Evolutionary conservation across 2,797 vertebrate genomes (phyloP), one percentile per base, ranked within the genome.

Genomic region (Hipposideros larvatus): DNA sequence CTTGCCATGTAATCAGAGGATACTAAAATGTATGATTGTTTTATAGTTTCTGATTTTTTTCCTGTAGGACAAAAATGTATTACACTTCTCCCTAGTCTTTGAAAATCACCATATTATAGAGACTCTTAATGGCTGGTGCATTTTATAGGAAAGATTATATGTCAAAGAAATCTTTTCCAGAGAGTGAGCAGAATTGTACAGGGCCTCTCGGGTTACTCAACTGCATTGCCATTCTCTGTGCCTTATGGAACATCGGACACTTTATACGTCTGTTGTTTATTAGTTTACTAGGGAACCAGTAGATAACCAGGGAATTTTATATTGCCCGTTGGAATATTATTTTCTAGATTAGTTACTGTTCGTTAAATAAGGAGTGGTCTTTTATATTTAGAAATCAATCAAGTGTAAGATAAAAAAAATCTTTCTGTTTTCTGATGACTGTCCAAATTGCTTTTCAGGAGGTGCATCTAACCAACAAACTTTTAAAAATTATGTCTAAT

Each of bases 101-200:
- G 91, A 95, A 97, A 90, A 86, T 94, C 66, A 63, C 68, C 8
- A 79, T 84, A 41, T 92, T 96, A 11, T 0, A 96, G 91, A 7
- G 22, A 95, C 37, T 85, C 37, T 57, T 90, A 97, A 92, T 18
- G 71, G 80, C 57, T 87, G 91, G 34, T 92, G 41, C 86, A 93
- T 92, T 97, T 96, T 85, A 63, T 91, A 83, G 88, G 82, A 94
- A 97, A 95, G 91, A 92, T 96, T 96, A 53, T 87, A 85, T 94
- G 94, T 97, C 94, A 95, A 70, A 96, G 83, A 97, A 87, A 91
- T 97, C 95, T 63, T 97, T 98, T 98, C 97, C 96, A 96, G 96
- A 96, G 78, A 90, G 70, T 96, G 92, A 98, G 77, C 97, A 97
- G 95, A 96, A 70, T 95, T 84, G 51, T 87, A 0, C 10, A 97